Evolutionary conservation across 2,113 vertebrate genomes (phyloP).

Genomic region (Sinocyclocheilus grahami): DNA sequence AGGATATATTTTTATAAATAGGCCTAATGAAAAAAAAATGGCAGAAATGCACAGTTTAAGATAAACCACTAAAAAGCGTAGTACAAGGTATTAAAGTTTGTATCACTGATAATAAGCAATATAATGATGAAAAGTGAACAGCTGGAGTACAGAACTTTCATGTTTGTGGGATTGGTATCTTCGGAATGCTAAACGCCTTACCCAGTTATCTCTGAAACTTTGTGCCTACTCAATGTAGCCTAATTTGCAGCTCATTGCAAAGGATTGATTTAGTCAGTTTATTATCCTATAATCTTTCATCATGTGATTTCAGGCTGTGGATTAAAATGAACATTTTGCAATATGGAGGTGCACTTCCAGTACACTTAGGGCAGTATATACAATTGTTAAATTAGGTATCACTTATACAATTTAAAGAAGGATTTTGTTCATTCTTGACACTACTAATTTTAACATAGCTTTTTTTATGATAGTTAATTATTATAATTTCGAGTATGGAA

Average conservation of each 20-base stretch:
- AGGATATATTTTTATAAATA: too few relatives aligned
- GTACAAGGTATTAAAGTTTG: background rate
- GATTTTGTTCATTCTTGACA: too few relatives aligned
- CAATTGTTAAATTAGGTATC: too few relatives aligned
- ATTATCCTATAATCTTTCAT: background rate
- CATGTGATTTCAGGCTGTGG: too few relatives aligned
- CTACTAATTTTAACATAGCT: too few relatives aligned
- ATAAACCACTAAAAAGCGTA: background rate
- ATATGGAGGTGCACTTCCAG: too few relatives aligned
- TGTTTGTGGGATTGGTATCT: conserved; percentile 57
- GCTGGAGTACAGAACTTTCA: conserved; percentile 31
- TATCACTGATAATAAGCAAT: background rate
- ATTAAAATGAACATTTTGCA: too few relatives aligned
- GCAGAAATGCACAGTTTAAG: background rate
- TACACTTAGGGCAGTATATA: too few relatives aligned
- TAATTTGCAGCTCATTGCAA: background rate
- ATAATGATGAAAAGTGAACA: background rate
- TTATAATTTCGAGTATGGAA: too few relatives aligned
- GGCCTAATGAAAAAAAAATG: too few relatives aligned
- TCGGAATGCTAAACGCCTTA: conserved; percentile 70
- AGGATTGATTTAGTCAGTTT: background rate
- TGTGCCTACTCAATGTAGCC: conserved; percentile 34
- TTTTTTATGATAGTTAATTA: too few relatives aligned
- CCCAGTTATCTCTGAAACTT: conserved; percentile 27
- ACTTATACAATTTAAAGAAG: too few relatives aligned